Evolutionary conservation across 2,113 vertebrate species (phyloP).

Genomic region (Lota lota): DNA sequence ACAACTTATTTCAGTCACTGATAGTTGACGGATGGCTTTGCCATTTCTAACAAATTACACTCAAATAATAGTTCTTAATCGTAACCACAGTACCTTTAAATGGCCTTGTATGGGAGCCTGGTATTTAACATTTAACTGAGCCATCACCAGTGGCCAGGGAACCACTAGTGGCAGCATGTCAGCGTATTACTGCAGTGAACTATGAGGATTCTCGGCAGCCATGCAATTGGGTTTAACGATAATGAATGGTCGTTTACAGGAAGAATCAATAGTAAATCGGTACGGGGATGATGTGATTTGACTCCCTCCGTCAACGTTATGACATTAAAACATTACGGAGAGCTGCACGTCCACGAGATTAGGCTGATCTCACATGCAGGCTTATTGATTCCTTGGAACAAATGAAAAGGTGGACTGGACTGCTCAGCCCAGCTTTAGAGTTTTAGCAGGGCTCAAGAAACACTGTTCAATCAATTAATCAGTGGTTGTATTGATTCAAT

Average conservation of each 20-base stretch:
- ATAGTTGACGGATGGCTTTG: too few relatives aligned
- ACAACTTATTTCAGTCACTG: too few relatives aligned
- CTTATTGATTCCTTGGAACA: slow-evolving; percentile 33
- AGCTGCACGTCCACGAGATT: slow-evolving; percentile 23
- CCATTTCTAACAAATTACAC: too few relatives aligned
- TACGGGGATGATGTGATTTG: slow-evolving; percentile 7
- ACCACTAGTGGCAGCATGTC: too few relatives aligned
- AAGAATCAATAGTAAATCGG: not conserved
- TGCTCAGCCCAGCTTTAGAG: slow-evolving; percentile 15
- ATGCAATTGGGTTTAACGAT: too few relatives aligned
- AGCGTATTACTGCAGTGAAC: too few relatives aligned
- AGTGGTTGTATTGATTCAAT: slow-evolving; percentile 10
- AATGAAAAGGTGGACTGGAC: not conserved
- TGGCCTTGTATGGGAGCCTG: too few relatives aligned
- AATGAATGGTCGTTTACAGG: not conserved
- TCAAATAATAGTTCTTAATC: too few relatives aligned
- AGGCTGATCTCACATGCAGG: slow-evolving; percentile 33
- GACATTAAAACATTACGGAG: slow-evolving; percentile 31
- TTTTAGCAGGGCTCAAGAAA: slow-evolving; percentile 37
- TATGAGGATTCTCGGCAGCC: not conserved
- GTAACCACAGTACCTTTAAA: too few relatives aligned
- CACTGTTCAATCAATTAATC: slow-evolving; percentile 20
- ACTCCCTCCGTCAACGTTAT: slow-evolving; percentile 9
- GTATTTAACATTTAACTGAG: too few relatives aligned
- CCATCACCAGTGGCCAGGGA: too few relatives aligned